A percentile compares a stretch with the other conserved stretches of the same genome.
phyloP scores from a whole-genome alignment of 2,113 vertebrate species.

The Condylura cristata region DNA sequence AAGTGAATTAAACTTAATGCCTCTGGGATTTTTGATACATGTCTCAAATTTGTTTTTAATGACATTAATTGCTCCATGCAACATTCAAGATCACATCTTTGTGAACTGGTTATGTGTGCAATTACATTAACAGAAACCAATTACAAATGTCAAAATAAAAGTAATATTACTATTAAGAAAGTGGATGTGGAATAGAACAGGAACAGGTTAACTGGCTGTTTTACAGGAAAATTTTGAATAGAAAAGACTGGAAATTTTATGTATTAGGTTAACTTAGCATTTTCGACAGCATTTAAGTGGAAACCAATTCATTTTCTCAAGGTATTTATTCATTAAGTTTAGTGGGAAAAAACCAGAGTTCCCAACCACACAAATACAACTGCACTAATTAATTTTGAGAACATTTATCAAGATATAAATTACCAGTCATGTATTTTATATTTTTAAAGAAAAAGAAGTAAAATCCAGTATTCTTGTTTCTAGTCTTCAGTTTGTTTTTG shows the following conservation, averaged over 20 bases:
- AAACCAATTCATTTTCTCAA: not conserved
- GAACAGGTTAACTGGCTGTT: constrained; percentile 1
- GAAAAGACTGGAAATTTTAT: constrained; percentile 7
- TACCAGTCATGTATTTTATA: not conserved
- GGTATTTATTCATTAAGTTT: constrained; percentile 42
- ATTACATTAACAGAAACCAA: constrained; percentile 57
- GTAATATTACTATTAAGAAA: constrained; percentile 35
- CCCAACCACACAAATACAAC: not conserved
- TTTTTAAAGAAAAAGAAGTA: constrained; percentile 53
- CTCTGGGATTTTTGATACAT: constrained; percentile 70
- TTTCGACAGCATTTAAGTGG: constrained; percentile 45
- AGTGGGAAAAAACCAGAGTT: not conserved
- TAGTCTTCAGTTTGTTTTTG: not conserved
- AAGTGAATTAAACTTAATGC: constrained; percentile 72
- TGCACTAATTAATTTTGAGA: constrained; percentile 46
- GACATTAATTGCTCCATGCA: constrained; percentile 73
- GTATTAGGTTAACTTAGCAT: not conserved
- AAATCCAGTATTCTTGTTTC: constrained; percentile 45
- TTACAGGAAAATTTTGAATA: not conserved
- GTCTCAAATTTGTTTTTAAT: constrained; percentile 72
- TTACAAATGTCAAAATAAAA: constrained; percentile 44
- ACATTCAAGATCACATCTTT: constrained; percentile 62
- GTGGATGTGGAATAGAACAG: not conserved
- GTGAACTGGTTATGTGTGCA: constrained; percentile 63
- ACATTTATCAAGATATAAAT: constrained; percentile 38